Evolutionary conservation across 2,797 vertebrate genomes (phyloP), one percentile per base, ranked within the genome.

Genomic region (Masticophis lateralis): DNA sequence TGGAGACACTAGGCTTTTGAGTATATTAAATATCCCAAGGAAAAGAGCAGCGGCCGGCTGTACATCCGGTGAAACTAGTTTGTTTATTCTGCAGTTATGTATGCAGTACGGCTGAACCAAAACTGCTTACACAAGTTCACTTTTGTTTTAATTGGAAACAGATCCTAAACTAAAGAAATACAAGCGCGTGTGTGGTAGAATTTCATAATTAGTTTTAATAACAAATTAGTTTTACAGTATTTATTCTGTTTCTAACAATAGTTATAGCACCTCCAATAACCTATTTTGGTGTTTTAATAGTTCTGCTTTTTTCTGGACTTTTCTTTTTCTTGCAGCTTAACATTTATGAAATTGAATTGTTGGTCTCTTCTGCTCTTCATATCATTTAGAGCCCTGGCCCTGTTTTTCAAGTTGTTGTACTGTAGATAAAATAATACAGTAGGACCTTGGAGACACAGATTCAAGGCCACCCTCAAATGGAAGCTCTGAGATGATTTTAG

Each of bases 1-100:
- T 88, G 94, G 89, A 92, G 66, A 56, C 86, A 7, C 0, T 32
- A 91, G 27, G 91, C 22, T 87, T 61, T 88, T 79, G 59, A 89
- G 90, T 16, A 14, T 83, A 53, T 37, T 12, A 88, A 55, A 37
- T 0, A 0, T 60, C 43, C 55, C 0, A 53, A 0, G 59, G 8
- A n/a, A 95, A 79, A 69, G 63, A 59, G 87, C 47, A 47, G 79
- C 61, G 74, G 43, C 43, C 22, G 32, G 3, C 27, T 37, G n/a
- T 27, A 89, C 57, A 83, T 88, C 90, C 57, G 47, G 53, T 25
- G 25, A 83, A 59, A 63, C 3, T 61, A 47, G 28, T 88, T 61
- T 88, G 14, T 89, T 93, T 89, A 18, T 89, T 12, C 69, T 89
- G 25, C 25, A 47, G 37, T 83, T 47, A 83, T 90, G 61, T 90